Evolutionary conservation across 2,113 vertebrate species (phyloP).

Genomic region (Mus musculus): DNA sequence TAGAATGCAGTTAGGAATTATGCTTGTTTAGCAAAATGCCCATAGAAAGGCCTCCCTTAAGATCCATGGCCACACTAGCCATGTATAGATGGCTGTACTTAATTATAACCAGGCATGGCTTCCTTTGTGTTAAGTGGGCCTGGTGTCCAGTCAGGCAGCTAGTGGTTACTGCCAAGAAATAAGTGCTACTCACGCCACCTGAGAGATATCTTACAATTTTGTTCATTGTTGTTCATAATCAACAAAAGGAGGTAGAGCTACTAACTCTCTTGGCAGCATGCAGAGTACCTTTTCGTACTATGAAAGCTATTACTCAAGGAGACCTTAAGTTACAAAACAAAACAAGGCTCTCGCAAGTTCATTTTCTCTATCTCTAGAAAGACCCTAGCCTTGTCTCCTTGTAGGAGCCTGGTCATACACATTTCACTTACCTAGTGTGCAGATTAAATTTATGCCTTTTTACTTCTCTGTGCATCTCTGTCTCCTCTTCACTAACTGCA

Average conservation of each 20-base stretch:
- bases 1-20: background rate
- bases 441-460: background rate
- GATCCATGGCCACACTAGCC: background rate
- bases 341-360: background rate
- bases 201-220: background rate
- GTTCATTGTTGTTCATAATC: background rate
- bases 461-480: too few species aligned
- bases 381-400: too few species aligned
- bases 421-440: background rate
- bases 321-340: background rate
- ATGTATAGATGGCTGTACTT: background rate
- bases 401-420: background rate
- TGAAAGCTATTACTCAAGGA: background rate
- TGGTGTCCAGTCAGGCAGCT: background rate
- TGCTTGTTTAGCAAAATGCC: background rate
- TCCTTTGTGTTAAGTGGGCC: background rate
- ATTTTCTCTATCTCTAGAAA: fast-evolving
- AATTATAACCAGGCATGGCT: background rate
- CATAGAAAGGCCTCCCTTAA: background rate
- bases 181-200: background rate
- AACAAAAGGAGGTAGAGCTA: background rate
- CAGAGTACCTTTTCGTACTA: background rate
- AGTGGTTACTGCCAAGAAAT: background rate
- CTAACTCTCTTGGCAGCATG: background rate
- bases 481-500: background rate